Conservation (phyloP, 2,113 vertebrate genomes). For the Cranoglanis bouderius region DNA sequence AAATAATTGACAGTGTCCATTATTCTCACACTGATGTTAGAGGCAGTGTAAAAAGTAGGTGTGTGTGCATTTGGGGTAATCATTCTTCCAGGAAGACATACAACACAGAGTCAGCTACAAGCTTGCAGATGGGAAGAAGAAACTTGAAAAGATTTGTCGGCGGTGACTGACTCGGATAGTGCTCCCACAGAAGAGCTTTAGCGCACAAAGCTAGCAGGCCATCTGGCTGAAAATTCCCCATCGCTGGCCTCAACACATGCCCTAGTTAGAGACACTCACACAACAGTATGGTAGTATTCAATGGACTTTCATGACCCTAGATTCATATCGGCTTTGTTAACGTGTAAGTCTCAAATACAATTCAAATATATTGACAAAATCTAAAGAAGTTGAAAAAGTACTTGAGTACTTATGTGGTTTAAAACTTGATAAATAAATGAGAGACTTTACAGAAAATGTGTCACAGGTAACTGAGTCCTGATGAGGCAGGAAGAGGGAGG, state of each 20-base stretch:
- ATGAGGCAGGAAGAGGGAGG: background rate
- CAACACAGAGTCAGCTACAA: background rate
- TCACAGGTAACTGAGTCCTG: background rate
- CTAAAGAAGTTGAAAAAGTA: background rate
- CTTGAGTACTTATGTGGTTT: background rate
- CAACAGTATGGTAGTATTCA: background rate
- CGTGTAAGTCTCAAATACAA: background rate
- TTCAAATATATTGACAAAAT: background rate
- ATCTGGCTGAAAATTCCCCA: slow-evolving; percentile 29
- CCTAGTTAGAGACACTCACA: slow-evolving; percentile 20
- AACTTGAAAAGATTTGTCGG: slow-evolving; percentile 20
- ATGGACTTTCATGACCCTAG: background rate
- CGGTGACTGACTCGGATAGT: background rate
- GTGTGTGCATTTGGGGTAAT: background rate
- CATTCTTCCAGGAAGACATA: background rate
- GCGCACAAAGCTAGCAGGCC: slow-evolving; percentile 25
- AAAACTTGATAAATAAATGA: background rate
- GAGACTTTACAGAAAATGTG: background rate
- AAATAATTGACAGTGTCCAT: background rate
- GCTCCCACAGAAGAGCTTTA: slow-evolving; percentile 23
- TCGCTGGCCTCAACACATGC: slow-evolving; percentile 18
- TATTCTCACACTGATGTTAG: background rate
- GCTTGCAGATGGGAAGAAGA: slow-evolving; percentile 3
- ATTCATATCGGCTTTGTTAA: background rate
- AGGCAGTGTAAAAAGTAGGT: background rate